Evolutionary conservation across 1,140 invertebrate species (phyloP).

Genomic region (Drosophila orena): DNA sequence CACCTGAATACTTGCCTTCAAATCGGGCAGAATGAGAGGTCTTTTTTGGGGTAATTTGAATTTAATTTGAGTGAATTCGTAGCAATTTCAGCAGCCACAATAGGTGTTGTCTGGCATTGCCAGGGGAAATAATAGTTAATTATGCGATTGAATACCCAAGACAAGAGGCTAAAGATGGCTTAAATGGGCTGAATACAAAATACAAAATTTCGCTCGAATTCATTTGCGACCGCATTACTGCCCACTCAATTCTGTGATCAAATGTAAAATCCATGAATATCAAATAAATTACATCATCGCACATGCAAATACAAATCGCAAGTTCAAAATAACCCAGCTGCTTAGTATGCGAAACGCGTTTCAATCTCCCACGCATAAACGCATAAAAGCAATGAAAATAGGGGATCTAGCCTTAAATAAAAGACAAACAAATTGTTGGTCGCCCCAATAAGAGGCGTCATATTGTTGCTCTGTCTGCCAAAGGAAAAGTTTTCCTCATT

Average conservation of each 20-base stretch:
- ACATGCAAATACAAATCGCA: slow-evolving; percentile 38
- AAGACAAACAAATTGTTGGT: slow-evolving; percentile 55
- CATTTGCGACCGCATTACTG: slow-evolving; percentile 39
- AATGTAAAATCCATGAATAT: slow-evolving; percentile 67
- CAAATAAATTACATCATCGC: slow-evolving; percentile 78
- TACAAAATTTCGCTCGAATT: slow-evolving; percentile 30
- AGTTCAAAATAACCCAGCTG: slow-evolving; percentile 45
- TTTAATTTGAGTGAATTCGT: slow-evolving; percentile 12
- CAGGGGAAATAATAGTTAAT: slow-evolving; percentile 42
- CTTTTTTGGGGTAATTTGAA: slow-evolving; percentile 23
- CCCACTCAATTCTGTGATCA: slow-evolving; percentile 5
- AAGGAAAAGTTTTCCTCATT: slow-evolving; percentile 46
- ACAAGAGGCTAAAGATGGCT: slow-evolving; percentile 25
- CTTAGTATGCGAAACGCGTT: slow-evolving; percentile 71
- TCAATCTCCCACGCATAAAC: slow-evolving; percentile 16
- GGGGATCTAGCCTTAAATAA: slow-evolving; percentile 21
- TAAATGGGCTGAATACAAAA: slow-evolving; percentile 45
- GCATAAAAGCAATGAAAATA: slow-evolving; percentile 12
- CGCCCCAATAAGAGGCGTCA: slow-evolving; percentile 62
- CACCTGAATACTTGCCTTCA: slow-evolving; percentile 16
- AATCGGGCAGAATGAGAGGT: slow-evolving; percentile 21
- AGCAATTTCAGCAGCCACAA: slow-evolving; percentile 25
- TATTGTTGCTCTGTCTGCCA: slow-evolving; percentile 61
- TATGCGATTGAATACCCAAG: slow-evolving; percentile 23
- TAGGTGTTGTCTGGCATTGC: slow-evolving; percentile 27